phyloP scores from a whole-genome alignment of 2,888 invertebrate species.

The Chloroclystis v-ata region DNA sequence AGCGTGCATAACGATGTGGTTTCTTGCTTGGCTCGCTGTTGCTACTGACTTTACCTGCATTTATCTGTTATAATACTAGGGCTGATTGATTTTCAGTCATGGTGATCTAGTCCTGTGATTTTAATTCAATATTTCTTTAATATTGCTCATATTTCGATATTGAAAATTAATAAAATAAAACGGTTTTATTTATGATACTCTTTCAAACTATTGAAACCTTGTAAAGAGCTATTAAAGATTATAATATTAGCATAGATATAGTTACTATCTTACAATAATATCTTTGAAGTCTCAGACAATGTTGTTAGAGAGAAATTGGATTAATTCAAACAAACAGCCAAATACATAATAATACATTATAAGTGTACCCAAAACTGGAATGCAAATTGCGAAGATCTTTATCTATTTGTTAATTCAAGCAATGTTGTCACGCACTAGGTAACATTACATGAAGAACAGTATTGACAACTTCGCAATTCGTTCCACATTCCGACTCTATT shows the following conservation, averaged over 20 bases:
- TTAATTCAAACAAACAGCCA: neutral
- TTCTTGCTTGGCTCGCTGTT: conserved; percentile 2
- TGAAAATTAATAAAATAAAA: too few relatives aligned
- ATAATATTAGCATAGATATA: too few relatives aligned
- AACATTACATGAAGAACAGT: conserved; percentile 1
- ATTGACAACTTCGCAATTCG: conserved; percentile 4
- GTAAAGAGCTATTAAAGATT: too few relatives aligned
- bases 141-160: too few relatives aligned
- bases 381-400: conserved; percentile 1
- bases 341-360: neutral
- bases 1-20: conserved; percentile 14
- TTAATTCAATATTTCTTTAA: too few relatives aligned
- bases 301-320: neutral
- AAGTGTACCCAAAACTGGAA: neutral
- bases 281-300: too few relatives aligned
- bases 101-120: too few relatives aligned
- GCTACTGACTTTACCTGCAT: conserved; percentile 2
- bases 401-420: conserved; percentile 7
- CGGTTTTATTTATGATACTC: too few relatives aligned
- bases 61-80: neutral
- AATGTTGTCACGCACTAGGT: neutral
- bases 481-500: conserved; percentile 6
- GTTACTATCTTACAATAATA: too few relatives aligned
- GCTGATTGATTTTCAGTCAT: too few relatives aligned
- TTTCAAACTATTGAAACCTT: too few relatives aligned